These are phyloP conservation scores for Hemiscyllium ocellatum DNA, from an alignment of 2,113 vertebrate species.

Conservation along the genomic window DNA sequence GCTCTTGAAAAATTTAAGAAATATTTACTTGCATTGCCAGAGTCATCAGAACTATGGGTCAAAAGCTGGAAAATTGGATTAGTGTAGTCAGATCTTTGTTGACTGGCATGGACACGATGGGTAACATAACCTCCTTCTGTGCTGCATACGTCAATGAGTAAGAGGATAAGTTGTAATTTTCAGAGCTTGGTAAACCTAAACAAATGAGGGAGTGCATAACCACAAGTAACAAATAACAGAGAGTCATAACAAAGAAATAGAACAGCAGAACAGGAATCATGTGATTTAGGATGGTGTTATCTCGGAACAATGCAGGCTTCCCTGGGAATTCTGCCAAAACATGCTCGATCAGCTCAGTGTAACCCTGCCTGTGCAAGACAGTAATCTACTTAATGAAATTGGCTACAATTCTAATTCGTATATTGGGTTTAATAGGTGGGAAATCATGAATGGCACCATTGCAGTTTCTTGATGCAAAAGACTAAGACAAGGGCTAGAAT, in stretches of 20 bases:
- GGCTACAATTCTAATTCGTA: not conserved
- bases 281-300: not conserved
- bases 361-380: not conserved
- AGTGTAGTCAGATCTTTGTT: no score
- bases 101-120: no score
- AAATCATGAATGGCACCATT: not conserved
- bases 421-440: not conserved
- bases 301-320: not conserved
- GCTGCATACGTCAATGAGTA: no score
- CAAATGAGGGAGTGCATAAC: not conserved
- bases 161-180: not conserved
- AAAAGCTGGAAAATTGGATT: no score
- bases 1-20: no score
- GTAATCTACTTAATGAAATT: not conserved
- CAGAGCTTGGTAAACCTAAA: no score
- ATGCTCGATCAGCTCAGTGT: not conserved
- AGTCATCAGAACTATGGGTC: no score
- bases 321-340: not conserved
- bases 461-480: not conserved
- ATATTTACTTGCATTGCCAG: no score
- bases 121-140: no score
- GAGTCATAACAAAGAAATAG: not conserved
- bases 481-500: no score
- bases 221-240: not conserved
- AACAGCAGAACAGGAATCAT: not conserved